Conservation (phyloP, 2,888 invertebrate species). For the Torymus aiolomorphi region DNA sequence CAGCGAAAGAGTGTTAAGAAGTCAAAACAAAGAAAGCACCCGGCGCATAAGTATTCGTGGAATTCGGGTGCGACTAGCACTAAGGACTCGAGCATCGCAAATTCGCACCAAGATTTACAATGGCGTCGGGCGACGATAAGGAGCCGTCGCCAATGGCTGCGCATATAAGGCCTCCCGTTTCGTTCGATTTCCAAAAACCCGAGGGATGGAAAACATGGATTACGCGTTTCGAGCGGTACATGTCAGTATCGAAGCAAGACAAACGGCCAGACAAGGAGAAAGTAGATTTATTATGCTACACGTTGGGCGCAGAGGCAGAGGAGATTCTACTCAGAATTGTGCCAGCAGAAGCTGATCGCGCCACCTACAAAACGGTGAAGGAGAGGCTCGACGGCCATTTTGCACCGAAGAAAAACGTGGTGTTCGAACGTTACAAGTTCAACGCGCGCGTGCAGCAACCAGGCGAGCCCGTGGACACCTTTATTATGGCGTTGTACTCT, state of each 20-base stretch:
- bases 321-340: slow-evolving; percentile 56
- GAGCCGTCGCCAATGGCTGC: no score
- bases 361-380: neutral
- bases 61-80: no score
- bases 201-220: slow-evolving; percentile 53
- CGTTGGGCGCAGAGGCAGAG: slow-evolving; percentile 60
- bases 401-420: slow-evolving; percentile 57
- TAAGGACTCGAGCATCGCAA: no score
- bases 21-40: no score
- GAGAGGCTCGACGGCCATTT: slow-evolving; percentile 24
- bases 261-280: slow-evolving; percentile 59
- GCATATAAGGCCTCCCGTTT: no score
- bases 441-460: slow-evolving; percentile 58
- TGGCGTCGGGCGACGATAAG: no score
- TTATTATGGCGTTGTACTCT: no score
- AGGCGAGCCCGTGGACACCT: slow-evolving; percentile 55
- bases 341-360: neutral
- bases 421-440: slow-evolving; percentile 61
- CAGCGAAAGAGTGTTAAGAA: no score
- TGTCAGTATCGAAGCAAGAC: no score
- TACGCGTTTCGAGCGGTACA: no score
- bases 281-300: slow-evolving; percentile 60
- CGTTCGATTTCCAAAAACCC: slow-evolving; percentile 54
- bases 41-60: no score
- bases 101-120: no score